phyloP scores from a whole-genome alignment of 2,888 invertebrate genomes.

The Hydriomena furcata region DNA sequence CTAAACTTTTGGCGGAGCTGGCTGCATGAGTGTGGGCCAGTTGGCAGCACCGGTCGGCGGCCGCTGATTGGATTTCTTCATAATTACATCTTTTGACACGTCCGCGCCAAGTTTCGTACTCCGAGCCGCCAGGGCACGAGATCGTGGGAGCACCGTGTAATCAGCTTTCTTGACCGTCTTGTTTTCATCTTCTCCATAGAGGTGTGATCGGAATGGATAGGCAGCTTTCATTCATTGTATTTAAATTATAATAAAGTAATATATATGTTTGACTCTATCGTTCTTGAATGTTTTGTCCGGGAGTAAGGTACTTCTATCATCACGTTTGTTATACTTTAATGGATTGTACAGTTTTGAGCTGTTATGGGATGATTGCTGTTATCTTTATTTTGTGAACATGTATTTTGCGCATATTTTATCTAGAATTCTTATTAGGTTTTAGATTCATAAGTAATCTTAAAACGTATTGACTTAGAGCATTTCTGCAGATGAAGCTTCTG shows the following conservation, averaged over 20 bases:
- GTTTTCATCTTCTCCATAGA: constrained; percentile 68
- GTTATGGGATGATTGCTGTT: constrained; percentile 3
- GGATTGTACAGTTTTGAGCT: too few species aligned
- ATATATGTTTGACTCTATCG: too few species aligned
- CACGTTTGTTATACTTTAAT: too few species aligned
- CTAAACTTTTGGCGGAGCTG: background rate
- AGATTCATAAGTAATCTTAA: too few species aligned
- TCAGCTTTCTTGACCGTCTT: constrained; percentile 79
- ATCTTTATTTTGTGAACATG: constrained; percentile 5
- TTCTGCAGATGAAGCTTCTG: background rate
- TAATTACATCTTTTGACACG: constrained; percentile 84
- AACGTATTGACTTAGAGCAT: too few species aligned
- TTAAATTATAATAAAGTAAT: too few species aligned
- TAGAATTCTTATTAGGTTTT: too few species aligned
- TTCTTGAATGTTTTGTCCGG: too few species aligned
- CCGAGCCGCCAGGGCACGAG: constrained; percentile 72
- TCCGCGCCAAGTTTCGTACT: constrained; percentile 80
- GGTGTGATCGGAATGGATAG: constrained; percentile 49
- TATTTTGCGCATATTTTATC: too few species aligned
- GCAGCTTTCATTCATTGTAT: too few species aligned
- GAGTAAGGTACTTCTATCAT: too few species aligned
- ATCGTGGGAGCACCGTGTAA: constrained; percentile 82
- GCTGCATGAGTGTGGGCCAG: background rate
- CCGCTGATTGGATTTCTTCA: constrained; percentile 82
- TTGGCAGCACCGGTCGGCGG: constrained; percentile 39